Conservation (phyloP, 2,113 vertebrate genomes). For the Austrofundulus limnaeus region DNA sequence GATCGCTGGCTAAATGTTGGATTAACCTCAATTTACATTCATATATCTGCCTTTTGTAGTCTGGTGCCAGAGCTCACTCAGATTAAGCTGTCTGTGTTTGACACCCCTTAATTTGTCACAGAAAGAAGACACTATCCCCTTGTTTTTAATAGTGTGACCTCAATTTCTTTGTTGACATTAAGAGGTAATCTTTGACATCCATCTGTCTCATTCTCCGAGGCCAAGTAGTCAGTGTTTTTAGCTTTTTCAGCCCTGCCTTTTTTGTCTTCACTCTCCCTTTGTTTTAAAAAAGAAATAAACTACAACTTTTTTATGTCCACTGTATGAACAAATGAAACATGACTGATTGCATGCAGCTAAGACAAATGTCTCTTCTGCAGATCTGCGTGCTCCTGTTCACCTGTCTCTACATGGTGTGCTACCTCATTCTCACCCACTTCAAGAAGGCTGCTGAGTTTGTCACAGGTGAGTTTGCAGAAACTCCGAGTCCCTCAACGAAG, state of each 20-base stretch:
- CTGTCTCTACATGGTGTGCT: constrained; percentile 92
- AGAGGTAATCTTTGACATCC: constrained; percentile 37
- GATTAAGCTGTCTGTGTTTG: constrained; percentile 31
- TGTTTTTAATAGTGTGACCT: constrained; percentile 20
- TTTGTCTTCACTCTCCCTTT: not conserved
- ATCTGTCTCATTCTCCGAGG: constrained; percentile 49
- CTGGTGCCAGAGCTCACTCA: not conserved
- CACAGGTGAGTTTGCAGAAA: constrained; percentile 79
- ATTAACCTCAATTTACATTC: constrained; percentile 45
- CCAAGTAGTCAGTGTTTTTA: not conserved
- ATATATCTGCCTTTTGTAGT: constrained; percentile 10
- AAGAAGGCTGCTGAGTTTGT: constrained; percentile 92
- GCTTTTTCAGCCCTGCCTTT: not conserved
- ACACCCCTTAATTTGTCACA: constrained; percentile 23
- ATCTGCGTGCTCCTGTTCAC: constrained; percentile 92
- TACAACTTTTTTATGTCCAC: not conserved
- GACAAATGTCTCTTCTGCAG: constrained; percentile 65
- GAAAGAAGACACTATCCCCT: not conserved
- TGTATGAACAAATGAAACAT: not conserved
- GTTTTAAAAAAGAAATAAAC: no score
- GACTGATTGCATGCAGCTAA: not conserved
- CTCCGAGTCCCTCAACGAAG: not conserved
- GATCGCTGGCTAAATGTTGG: constrained; percentile 37
- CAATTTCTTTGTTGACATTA: constrained; percentile 39
- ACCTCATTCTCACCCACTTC: constrained; percentile 91